A percentile compares a stretch with the other conserved stretches of the same genome.
phyloP scores from a whole-genome alignment of 1,140 invertebrate genomes.

The Bombus sibiricus region DNA sequence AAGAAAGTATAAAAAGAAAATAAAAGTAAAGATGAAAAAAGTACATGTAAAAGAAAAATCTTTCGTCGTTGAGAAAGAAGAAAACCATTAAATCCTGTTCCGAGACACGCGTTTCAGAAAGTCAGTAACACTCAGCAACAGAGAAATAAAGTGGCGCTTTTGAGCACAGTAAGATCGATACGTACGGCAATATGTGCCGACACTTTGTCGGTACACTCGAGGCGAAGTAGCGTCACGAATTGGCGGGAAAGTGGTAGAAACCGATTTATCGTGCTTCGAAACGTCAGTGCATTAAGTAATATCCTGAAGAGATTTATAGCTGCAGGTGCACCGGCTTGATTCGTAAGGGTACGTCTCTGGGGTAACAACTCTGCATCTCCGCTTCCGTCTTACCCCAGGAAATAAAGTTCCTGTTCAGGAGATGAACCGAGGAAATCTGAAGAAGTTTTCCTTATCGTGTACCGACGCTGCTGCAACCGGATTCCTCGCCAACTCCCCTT shows the following conservation, averaged over 20 bases:
- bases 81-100: neutral
- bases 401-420: conserved; percentile 59
- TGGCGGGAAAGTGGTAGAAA: conserved; percentile 33
- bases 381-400: conserved; percentile 40
- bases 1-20: neutral
- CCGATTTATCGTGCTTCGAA: conserved; percentile 61
- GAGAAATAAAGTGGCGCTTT: conserved; percentile 44
- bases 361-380: conserved; percentile 41
- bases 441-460: conserved; percentile 52
- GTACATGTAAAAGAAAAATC: too few relatives aligned
- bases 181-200: conserved; percentile 25
- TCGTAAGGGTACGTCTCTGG: conserved; percentile 32
- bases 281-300: conserved; percentile 65
- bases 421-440: conserved; percentile 62
- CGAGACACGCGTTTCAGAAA: neutral
- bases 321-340: conserved; percentile 32
- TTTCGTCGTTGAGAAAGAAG: too few relatives aligned
- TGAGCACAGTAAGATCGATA: conserved; percentile 42
- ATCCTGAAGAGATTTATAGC: conserved; percentile 64
- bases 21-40: neutral
- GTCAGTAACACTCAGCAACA: neutral
- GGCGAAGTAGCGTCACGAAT: conserved; percentile 40
- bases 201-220: conserved; percentile 5
- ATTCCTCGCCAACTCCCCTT: neutral
- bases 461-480: neutral